phyloP scores from a whole-genome alignment of 2,113 vertebrate genomes.

The Lagopus leucura region DNA sequence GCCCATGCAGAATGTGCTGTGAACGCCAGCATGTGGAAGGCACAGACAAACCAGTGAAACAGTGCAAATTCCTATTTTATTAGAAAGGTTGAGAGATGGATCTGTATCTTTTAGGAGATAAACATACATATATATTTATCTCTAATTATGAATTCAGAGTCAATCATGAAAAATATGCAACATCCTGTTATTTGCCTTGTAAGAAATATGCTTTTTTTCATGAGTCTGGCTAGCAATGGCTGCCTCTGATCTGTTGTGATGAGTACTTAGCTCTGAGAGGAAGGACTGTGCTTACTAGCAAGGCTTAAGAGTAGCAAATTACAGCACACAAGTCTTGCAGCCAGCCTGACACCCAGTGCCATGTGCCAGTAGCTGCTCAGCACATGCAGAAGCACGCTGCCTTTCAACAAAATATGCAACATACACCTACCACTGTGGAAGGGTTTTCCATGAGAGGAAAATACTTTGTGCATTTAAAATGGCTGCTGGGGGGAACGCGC shows the following conservation, averaged over 20 bases:
- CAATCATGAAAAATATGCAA: slow-evolving; percentile 18
- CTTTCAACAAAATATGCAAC: neutral
- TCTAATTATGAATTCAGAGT: neutral
- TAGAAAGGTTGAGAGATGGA: neutral
- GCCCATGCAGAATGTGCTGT: neutral
- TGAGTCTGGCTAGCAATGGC: neutral
- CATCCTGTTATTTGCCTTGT: neutral
- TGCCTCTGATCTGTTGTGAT: neutral
- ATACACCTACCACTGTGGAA: neutral
- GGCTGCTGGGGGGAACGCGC: neutral
- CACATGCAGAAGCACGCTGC: neutral
- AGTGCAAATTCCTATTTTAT: neutral
- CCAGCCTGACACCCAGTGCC: slow-evolving; percentile 2
- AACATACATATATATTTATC: neutral
- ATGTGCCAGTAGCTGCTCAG: slow-evolving; percentile 41
- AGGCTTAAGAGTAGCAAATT: slow-evolving; percentile 30
- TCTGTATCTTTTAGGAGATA: too few species aligned
- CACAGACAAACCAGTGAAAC: neutral
- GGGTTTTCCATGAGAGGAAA: neutral
- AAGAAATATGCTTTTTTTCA: neutral
- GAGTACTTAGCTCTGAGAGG: neutral
- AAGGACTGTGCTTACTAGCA: slow-evolving; percentile 47
- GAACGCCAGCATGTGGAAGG: neutral
- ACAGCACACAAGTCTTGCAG: slow-evolving; percentile 18
- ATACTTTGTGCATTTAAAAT: neutral